Base-by-base conservation (phyloP, 1,140 invertebrate genomes). In the Phenacoccus solenopsis region DNA sequence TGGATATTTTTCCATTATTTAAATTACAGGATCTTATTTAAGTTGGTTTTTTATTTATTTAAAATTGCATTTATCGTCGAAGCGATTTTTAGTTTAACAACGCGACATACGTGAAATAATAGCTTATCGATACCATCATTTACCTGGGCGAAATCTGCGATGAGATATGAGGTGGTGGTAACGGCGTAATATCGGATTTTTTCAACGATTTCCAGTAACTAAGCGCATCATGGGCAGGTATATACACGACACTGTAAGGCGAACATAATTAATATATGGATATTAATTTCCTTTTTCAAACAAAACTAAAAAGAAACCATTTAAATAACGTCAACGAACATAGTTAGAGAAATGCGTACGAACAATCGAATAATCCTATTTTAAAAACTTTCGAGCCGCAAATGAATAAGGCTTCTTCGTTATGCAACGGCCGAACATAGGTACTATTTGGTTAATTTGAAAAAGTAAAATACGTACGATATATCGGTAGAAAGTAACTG, bases 401-500 rank as follows among this genome's bases (percentile, higher is more conserved):
- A 49, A 49, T 49, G 13, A 16, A 2, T 49, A 49, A 5, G 38
- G 38, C 20, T 49, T 49, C 38, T 49, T 49, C 5, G 20, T 49
- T 49, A 49, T 49, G 38, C 16, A 49, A 49, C 20, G 20, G n/a
- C n/a, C 5, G 30, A 7, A 32, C 30, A 32, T 32, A 32, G 30
- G 13, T 32, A 13, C 13, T 32, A 32, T 5, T 32, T 32, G 5
- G 5, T 32, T 32, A 7, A 7, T 32, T 13, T 5, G 38, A 9
- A 49, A 49, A 70, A 7, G 9, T 22, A 69, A 57, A 64, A 24
- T 16, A 73, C 71, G 73, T 74, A 79, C 78, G 74, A 77, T 59
- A 79, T 76, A 69, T 79, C 78, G 25, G 77, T 76, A 10, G 77
- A 76, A 69, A 86, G 78, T 3, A 88, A 79, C 72, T 86, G 84